Evolutionary conservation across 1,140 invertebrate genomes (phyloP), one percentile per base, ranked within the genome.

Genomic region (Drosophila equinoxialis): DNA sequence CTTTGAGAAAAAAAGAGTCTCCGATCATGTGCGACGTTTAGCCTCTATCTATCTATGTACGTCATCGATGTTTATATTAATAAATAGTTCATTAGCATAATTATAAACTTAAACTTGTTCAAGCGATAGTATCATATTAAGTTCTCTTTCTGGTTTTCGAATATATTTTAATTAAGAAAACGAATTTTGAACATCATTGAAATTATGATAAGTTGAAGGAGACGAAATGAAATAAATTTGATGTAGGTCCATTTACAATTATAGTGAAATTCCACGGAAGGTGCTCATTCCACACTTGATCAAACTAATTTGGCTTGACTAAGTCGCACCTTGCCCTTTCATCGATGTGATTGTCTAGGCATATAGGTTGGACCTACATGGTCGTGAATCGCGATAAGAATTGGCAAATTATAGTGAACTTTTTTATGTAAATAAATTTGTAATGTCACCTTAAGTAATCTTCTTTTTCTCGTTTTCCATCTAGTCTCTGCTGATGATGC

Each of bases 401-500:
- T 60, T 62, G 68, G 37, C n/a, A 41, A 30, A 60, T 33, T 70
- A 58, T 59, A 10, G 7, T 67, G 73, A 51, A 71, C 73, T 64
- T 80, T 80, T 66, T 45, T 73, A 71, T 55, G 33, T 71, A 30
- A 37, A 65, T 60, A 65, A 73, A 81, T 75, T 80, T 64, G 73
- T 71, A 23, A 61, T 37, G 14, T 45, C 41, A 66, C 41, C 35
- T 37, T 13, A 37, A 41, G 8, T 48, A 13, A 41, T 48, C 41
- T 23, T 57, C 10, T n/a, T 41, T 14, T 61, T 30, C 6, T 30
- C 30, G 5, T 17, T 62, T 64, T 77, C 42, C 4, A 74, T 86
- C 75, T 54, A 85, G 92, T 89, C 76, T 83, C 69, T 89, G 91
- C 20, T 87, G 73, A 55, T 91, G 59, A 72, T 79, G 45, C 37